Base-by-base conservation (phyloP, 1,140 invertebrate genomes). In the Drosophila trapezifrons region DNA sequence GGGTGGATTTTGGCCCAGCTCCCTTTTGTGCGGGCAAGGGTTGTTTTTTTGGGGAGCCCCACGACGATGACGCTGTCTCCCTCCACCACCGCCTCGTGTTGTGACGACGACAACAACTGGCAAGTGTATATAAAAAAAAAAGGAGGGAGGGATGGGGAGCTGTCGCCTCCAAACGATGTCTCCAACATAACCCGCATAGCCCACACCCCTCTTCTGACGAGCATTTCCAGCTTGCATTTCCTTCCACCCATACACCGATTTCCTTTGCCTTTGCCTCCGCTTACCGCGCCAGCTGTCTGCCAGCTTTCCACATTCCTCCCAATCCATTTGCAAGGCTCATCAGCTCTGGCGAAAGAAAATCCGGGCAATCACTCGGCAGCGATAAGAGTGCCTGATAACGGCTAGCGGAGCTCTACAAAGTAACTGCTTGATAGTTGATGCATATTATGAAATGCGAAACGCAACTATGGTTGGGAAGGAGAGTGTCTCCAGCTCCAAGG, bases 61-160 rank as follows among this genome's bases (percentile, higher is more conserved):
- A 13, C 51, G n/a, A 18, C 22, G 51, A 32, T 51, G 47, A 32
- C 29, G 49, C 49, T 51, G 47, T 10, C 27, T 18, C 27, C 47
- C 6, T 35, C 29, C 10, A 13, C 25, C 27, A 12, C 13, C 18
- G 29, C 59, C 64, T 66, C 35, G 66, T 71, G 69, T 72, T 72
- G 69, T 72, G 66, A 37, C 67, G 54, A 72, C 69, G 69, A 70
- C 69, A 72, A 72, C 69, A 72, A 71, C 51, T 71, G 42, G 66
- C 37, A 71, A 58, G 27, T 49, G 67, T 60, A 46, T 54, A 32
- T 10, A 18, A 17, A 29, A 35, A 38, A 20, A 22, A n/a, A n/a
- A n/a, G n/a, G n/a, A 29, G 51, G 8, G 8, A 35, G 25, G 37
- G 5, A 22, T 22, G 60, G 18, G 40, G 42, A 42, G 27, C 20